These are phyloP conservation scores for Papilio helenus DNA, from an alignment of 1,140 invertebrate genomes.

Conservation along the genomic window DNA sequence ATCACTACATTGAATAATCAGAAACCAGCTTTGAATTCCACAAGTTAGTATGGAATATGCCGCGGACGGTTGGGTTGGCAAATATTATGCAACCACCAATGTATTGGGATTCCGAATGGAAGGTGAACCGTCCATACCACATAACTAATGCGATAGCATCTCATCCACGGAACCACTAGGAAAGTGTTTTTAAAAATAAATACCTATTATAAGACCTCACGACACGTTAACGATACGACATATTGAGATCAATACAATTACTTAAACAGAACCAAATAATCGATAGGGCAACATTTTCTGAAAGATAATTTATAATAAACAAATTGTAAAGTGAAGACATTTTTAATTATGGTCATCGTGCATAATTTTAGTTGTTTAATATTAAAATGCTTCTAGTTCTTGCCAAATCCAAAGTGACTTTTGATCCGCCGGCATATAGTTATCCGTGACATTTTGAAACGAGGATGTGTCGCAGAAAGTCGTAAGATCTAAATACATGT, in stretches of 20 bases:
- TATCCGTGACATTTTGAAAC: conserved; percentile 39
- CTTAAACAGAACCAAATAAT: background rate
- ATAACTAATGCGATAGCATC: conserved; percentile 63
- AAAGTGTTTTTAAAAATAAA: conserved; percentile 53
- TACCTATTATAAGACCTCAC: conserved; percentile 36
- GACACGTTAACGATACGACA: conserved; percentile 48
- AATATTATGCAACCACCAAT: conserved; percentile 50
- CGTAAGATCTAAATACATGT: conserved; percentile 50
- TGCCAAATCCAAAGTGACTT: conserved; percentile 34
- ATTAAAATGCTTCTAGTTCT: conserved; percentile 29
- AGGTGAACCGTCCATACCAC: conserved; percentile 54
- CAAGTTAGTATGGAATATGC: conserved; percentile 37
- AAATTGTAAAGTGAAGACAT: background rate
- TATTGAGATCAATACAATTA: too few relatives aligned
- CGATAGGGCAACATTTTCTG: background rate
- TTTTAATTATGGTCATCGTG: conserved; percentile 24
- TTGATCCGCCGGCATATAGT: conserved; percentile 29
- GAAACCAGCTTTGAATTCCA: conserved; percentile 40
- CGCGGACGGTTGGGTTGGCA: conserved; percentile 39
- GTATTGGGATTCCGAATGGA: conserved; percentile 62
- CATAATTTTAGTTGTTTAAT: conserved; percentile 22
- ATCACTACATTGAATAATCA: conserved; percentile 38
- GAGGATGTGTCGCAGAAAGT: conserved; percentile 42
- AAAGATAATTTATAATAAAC: background rate
- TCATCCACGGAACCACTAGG: conserved; percentile 64